Evolutionary conservation across 2,113 vertebrate species (phyloP).

Genomic region (Chrysemys picta): DNA sequence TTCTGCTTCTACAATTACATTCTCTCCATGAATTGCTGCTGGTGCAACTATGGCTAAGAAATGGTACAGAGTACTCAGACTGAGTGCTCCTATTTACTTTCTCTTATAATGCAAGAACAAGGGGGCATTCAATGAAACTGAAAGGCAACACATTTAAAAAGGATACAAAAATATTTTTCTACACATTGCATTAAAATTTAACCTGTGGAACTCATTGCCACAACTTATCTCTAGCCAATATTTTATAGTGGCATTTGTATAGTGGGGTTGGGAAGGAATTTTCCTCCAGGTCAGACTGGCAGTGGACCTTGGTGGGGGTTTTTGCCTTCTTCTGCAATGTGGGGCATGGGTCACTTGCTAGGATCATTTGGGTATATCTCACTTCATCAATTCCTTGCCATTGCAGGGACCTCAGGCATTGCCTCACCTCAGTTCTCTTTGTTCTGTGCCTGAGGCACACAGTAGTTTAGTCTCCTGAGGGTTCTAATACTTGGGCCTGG

Average conservation of each 20-base stretch:
- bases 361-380: not conserved
- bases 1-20: not conserved
- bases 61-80: not conserved
- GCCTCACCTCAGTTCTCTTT: not conserved
- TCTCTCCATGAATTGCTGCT: not conserved
- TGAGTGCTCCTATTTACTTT: not conserved
- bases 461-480: not conserved
- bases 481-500: not conserved
- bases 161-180: not conserved
- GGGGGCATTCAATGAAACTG: not conserved
- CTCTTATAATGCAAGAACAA: not conserved
- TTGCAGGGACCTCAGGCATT: not conserved
- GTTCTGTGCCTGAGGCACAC: not conserved
- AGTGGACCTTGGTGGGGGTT: not conserved
- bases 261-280: not conserved
- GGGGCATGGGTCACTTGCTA: not conserved
- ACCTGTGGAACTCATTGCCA: not conserved
- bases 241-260: not conserved
- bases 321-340: not conserved
- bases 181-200: not conserved
- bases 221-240: not conserved
- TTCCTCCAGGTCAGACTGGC: not conserved
- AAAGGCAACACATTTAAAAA: not conserved
- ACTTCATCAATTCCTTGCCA: not conserved
- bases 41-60: not conserved